Conservation (phyloP, 1,140 invertebrate genomes). For the Drosophila miranda region DNA sequence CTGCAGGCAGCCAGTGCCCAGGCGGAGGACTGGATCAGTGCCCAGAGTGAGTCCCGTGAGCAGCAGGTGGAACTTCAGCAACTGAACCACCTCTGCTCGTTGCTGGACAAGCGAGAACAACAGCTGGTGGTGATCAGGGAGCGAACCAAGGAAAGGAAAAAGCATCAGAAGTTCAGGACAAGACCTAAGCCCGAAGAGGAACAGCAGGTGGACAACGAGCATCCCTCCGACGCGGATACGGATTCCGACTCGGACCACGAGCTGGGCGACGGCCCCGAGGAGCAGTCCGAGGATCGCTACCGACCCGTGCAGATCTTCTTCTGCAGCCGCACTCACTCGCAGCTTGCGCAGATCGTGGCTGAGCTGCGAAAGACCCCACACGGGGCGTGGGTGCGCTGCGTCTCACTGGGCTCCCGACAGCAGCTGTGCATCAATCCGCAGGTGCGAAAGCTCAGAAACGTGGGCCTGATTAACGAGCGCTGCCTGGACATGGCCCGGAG, state of each 20-base stretch:
- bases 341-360: slow-evolving; percentile 95
- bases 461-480: slow-evolving; percentile 95
- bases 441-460: slow-evolving; percentile 89
- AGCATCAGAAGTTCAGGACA: background rate
- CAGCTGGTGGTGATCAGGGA: slow-evolving; percentile 38
- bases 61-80: slow-evolving; percentile 84
- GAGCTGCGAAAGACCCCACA: slow-evolving; percentile 95
- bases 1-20: slow-evolving; percentile 81
- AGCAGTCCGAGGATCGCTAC: slow-evolving; percentile 60
- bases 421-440: slow-evolving; percentile 95
- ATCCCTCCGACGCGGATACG: slow-evolving; percentile 24
- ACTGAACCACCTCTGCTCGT: slow-evolving; percentile 84
- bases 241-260: slow-evolving; percentile 32
- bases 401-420: slow-evolving; percentile 94
- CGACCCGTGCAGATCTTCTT: slow-evolving; percentile 91
- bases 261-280: slow-evolving; percentile 83
- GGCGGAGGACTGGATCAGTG: slow-evolving; percentile 86
- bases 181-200: background rate
- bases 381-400: slow-evolving; percentile 87
- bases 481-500: slow-evolving; percentile 89
- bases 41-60: slow-evolving; percentile 86
- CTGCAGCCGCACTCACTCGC: slow-evolving; percentile 98
- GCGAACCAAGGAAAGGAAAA: slow-evolving; percentile 56
- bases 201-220: background rate
- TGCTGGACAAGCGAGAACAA: slow-evolving; percentile 84